Percentiles rank a stretch among this genome's conserved stretches.
Evolutionary conservation across 2,888 invertebrate genomes (phyloP).

Genomic region (Tinea trinotella): DNA sequence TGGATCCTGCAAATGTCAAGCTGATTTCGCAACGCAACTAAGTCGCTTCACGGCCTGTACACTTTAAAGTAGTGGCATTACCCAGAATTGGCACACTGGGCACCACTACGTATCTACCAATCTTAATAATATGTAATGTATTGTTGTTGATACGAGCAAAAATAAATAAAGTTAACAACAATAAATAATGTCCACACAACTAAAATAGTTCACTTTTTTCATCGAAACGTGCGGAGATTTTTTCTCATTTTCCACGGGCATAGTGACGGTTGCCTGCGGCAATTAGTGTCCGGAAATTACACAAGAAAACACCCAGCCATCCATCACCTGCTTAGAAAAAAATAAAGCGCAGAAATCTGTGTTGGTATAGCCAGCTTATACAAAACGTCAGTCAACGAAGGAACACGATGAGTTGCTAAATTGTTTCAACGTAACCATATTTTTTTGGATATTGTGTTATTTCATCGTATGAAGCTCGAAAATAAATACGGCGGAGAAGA

Average conservation of each 20-base stretch:
- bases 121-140: too few species aligned
- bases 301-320: slow-evolving; percentile 63
- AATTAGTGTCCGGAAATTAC: slow-evolving; percentile 70
- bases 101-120: too few species aligned
- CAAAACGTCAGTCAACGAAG: slow-evolving; percentile 46
- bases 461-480: background rate
- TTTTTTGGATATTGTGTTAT: slow-evolving; percentile 1
- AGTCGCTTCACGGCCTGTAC: too few species aligned
- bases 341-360: slow-evolving; percentile 62
- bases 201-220: slow-evolving; percentile 35
- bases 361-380: slow-evolving; percentile 36
- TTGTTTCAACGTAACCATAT: slow-evolving; percentile 7
- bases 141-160: too few species aligned
- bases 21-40: too few species aligned
- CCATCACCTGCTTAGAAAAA: slow-evolving; percentile 65
- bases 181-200: background rate
- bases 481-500: background rate
- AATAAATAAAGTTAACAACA: background rate
- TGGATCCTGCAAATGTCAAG: too few species aligned
- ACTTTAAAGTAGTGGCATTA: too few species aligned
- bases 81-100: too few species aligned
- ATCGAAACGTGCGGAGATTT: background rate
- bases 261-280: slow-evolving; percentile 61
- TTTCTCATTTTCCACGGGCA: slow-evolving; percentile 38
- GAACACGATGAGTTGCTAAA: slow-evolving; percentile 31